Conservation (phyloP, 2,888 invertebrate species). For the Magallana nippona region DNA sequence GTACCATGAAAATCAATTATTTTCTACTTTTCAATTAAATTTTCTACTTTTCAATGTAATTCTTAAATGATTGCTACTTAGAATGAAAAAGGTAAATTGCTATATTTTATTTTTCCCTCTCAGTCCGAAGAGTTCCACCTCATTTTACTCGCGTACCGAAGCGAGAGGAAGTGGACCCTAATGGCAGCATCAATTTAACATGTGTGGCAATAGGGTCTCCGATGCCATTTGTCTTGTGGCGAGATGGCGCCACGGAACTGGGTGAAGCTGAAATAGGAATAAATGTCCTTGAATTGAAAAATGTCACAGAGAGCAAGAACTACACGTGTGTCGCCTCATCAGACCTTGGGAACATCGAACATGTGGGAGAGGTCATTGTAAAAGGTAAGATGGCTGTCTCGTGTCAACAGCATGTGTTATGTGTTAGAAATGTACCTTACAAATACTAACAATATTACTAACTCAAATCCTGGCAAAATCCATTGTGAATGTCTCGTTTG, state of each 20-base stretch:
- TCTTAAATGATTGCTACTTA: too few species aligned
- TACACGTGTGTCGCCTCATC: constrained; percentile 98
- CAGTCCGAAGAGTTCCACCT: constrained; percentile 96
- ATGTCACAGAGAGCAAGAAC: constrained; percentile 95
- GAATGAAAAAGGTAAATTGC: too few species aligned
- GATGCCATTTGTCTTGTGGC: constrained; percentile 95
- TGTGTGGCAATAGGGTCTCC: constrained; percentile 99
- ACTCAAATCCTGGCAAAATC: too few species aligned
- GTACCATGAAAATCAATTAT: too few species aligned
- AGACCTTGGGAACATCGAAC: constrained; percentile 92
- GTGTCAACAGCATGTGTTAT: background rate
- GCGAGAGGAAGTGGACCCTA: constrained; percentile 88
- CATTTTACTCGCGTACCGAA: constrained; percentile 94
- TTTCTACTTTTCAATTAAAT: too few species aligned
- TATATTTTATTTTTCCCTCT: too few species aligned
- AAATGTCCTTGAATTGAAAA: constrained; percentile 91
- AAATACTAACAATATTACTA: too few species aligned
- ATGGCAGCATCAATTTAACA: constrained; percentile 93
- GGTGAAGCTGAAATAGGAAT: constrained; percentile 82
- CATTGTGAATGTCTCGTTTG: too few species aligned
- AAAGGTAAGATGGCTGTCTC: constrained; percentile 86
- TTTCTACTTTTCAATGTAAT: too few species aligned
- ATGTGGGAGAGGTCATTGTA: constrained; percentile 93
- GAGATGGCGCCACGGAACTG: constrained; percentile 83
- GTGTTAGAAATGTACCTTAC: background rate